A percentile compares a stretch with the other conserved stretches of the same genome.
These are phyloP conservation scores for Drosophila borealis DNA, from an alignment of 2,888 invertebrate species.

Conservation along the genomic window DNA sequence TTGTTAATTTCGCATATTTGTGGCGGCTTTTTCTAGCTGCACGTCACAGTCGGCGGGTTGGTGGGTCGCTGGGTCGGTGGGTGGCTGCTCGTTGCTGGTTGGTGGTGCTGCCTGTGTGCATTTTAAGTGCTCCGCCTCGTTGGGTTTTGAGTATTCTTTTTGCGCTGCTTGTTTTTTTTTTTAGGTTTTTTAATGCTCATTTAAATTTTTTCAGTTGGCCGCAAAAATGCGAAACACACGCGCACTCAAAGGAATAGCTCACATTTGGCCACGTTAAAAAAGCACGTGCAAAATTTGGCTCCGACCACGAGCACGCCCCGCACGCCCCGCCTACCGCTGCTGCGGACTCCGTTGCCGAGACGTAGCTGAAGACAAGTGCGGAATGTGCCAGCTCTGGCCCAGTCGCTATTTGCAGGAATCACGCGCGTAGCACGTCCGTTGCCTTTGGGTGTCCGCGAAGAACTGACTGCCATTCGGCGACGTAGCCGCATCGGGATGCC, in stretches of 20 bases:
- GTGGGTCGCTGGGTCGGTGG: background rate
- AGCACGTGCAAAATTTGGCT: slow-evolving; percentile 58
- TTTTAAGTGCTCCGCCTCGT: slow-evolving; percentile 26
- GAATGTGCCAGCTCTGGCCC: slow-evolving; percentile 11
- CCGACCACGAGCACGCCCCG: slow-evolving; percentile 33
- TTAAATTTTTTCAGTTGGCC: slow-evolving; percentile 43
- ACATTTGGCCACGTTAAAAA: slow-evolving; percentile 38
- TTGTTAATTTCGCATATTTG: slow-evolving; percentile 49
- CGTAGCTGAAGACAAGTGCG: slow-evolving; percentile 26
- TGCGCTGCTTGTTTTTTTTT: background rate
- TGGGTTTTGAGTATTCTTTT: slow-evolving; percentile 23
- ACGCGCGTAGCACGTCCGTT: slow-evolving; percentile 52
- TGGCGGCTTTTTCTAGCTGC: slow-evolving; percentile 8
- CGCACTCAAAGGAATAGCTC: slow-evolving; percentile 54
- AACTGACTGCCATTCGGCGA: slow-evolving; percentile 36
- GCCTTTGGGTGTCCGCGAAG: slow-evolving; percentile 37
- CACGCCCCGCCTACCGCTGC: slow-evolving; percentile 26
- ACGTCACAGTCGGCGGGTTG: background rate
- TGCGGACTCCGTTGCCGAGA: slow-evolving; percentile 11
- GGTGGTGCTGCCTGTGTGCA: slow-evolving; percentile 12
- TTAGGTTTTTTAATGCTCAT: slow-evolving; percentile 24
- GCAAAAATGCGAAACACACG: slow-evolving; percentile 45
- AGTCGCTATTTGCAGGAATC: slow-evolving; percentile 8
- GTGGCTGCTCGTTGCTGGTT: slow-evolving; percentile 1
- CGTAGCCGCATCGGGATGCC: slow-evolving; percentile 1